Base-by-base conservation (phyloP, 2,888 invertebrate species). In the Halocaridina rubra region DNA sequence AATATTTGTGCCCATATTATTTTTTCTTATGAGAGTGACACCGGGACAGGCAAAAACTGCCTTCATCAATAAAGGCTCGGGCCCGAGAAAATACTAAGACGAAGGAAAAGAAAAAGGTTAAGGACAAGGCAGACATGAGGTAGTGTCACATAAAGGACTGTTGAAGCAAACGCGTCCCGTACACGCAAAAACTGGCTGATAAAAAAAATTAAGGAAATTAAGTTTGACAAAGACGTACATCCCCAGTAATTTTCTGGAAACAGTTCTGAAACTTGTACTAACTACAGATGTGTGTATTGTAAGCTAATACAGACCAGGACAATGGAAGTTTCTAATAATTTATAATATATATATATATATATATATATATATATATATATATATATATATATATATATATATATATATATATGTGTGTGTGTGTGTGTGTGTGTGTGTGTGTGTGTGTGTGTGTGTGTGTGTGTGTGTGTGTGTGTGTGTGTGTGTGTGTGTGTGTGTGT, bases 351-450 rank as follows among this genome's bases (percentile, higher is more conserved):
- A 53, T 80, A 72, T 80, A 69, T 80, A 80, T 80, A 72, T 72
- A 72, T 80, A 72, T 80, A 72, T 80, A 72, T 80, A 29, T 71
- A 72, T 80, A 72, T 80, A 72, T 80, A 80, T 69, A 71, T 69
- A 71, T 69, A 71, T 72, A 80, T 72, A 72, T 80, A 46, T 80
- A 33, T 74, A 19, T 74, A 27, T 80, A 75, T 80, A 46, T 80
- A 71, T 80, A 46, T 80, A 46, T 72, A 46, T 80, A 46, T 80
- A 59, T 59, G 4, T 59, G 16, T 16, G 7, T 59, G 7, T 59
- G 61, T 59, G 10, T 59, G 61, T 5, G 61, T 59, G 61, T 59
- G 61, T 59, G 61, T 59, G 16, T 59, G 61, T 59, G 61, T 59
- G 61, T 59, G 53, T 46, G 53, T 46, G 53, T 46, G 53, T 46